Percentiles rank a stretch among this genome's conserved stretches.
Conservation (phyloP, 35 echinoderm and acorn worm genomes). For the Eucidaris tribuloides region DNA sequence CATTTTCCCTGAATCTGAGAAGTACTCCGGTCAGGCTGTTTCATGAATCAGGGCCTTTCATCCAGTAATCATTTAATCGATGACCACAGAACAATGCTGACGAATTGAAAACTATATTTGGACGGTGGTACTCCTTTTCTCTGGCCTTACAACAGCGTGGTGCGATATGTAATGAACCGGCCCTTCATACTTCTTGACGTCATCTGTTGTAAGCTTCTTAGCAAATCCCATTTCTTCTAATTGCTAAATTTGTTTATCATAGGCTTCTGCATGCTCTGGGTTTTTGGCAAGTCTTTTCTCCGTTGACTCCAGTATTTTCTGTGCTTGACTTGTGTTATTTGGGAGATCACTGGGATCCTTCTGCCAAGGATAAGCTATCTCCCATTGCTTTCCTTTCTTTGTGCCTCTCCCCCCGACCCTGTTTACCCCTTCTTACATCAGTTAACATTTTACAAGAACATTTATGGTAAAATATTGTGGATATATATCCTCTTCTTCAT, state of each 20-base stretch:
- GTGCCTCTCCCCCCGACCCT: too few species aligned
- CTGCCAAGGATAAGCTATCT: slow-evolving; percentile 56
- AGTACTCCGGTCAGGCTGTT: slow-evolving; percentile 48
- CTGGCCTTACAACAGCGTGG: slow-evolving; percentile 36
- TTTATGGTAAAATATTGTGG: too few species aligned
- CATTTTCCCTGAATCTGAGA: slow-evolving; percentile 52
- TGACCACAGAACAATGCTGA: slow-evolving; percentile 49
- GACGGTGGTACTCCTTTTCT: slow-evolving; percentile 46
- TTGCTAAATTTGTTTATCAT: slow-evolving; percentile 51
- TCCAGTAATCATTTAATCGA: slow-evolving; percentile 56
- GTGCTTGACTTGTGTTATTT: slow-evolving; percentile 43
- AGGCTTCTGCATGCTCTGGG: slow-evolving; percentile 40
- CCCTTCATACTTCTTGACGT: slow-evolving; percentile 47
- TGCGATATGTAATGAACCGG: slow-evolving; percentile 60
- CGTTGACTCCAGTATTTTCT: slow-evolving; percentile 35
- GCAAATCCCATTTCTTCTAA: slow-evolving; percentile 69
- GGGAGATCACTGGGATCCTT: slow-evolving; percentile 53
- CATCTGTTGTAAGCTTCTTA: slow-evolving; percentile 50
- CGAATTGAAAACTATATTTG: slow-evolving; percentile 59
- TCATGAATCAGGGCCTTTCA: slow-evolving; percentile 45
- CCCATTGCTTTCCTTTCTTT: slow-evolving; percentile 56
- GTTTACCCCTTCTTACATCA: too few species aligned
- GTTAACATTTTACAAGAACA: too few species aligned
- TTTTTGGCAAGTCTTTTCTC: slow-evolving; percentile 43
- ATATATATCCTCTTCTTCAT: too few species aligned